Evolutionary conservation across 1,140 invertebrate species (phyloP), one percentile per base, ranked within the genome.

Genomic region (Diachasmimorpha longicaudata): DNA sequence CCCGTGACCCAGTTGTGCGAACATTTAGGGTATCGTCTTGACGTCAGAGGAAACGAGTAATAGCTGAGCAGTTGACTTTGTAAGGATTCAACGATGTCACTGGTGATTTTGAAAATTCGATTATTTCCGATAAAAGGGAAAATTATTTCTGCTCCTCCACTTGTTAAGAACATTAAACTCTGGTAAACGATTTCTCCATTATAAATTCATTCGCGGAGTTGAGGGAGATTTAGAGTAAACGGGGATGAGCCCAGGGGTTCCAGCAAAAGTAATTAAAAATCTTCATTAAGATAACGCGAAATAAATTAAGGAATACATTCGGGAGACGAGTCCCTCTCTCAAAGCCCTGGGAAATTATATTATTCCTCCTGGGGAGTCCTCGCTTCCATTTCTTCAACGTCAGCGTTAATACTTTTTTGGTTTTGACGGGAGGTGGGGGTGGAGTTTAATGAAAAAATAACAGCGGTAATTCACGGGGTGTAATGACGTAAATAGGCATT

Each of bases 391-490:
- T 13, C 19, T 63, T 19, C 11, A 63, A 23, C 58, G 58, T 25
- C 55, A 72, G 58, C 31, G 67, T 68, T 72, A 72, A 70, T 44
- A 73, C 67, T 77, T 77, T 58, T 70, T 42, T 37, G 21, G 58
- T 76, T 63, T 48, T 19, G 2, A 31, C 31, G 31, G 31, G 6
- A 31, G 31, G 25, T 10, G 23, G 23, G 58, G 14, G 11, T 2
- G 14, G 77, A 85, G 80, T 84, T 86, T 86, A 86, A 88, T 87
- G 85, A 83, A 88, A 88, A 83, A 85, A 83, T 80, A 87, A 87
- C 85, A 87, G 72, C 79, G 76, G 76, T 81, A 82, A 82, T 85
- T 84, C 31, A 67, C 70, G 44, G 74, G 19, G 70, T n/a, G 76
- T 55, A 39, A 67, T 78, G 74, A 75, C 10, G 19, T 66, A 66